Percentiles rank a stretch among this genome's conserved stretches.
These are phyloP conservation scores for Echiichthys vipera DNA, from an alignment of 2,797 vertebrate species.

Conservation along the genomic window DNA sequence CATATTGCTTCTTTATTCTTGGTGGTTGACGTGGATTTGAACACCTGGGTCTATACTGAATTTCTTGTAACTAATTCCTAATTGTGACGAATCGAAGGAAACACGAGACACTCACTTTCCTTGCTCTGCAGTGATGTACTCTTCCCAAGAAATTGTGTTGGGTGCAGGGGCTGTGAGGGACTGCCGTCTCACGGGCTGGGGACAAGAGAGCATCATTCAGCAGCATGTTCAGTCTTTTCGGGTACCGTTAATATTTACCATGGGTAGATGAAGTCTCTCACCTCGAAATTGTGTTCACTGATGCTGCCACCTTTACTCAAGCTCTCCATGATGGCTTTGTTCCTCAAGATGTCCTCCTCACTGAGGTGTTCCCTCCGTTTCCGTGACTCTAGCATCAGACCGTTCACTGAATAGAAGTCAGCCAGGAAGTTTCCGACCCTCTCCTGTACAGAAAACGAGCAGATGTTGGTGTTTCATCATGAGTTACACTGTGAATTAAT, in stretches of 20 bases:
- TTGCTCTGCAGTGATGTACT: conserved; percentile 94
- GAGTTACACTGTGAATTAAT: neutral
- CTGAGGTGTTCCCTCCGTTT: conserved; percentile 96
- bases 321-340: conserved; percentile 98
- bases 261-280: conserved; percentile 49
- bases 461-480: neutral
- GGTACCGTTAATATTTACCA: neutral
- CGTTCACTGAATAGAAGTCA: conserved; percentile 95
- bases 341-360: conserved; percentile 95
- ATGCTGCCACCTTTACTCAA: conserved; percentile 94
- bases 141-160: conserved; percentile 96
- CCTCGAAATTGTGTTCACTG: conserved; percentile 95
- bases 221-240: neutral
- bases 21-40: conserved; percentile 7
- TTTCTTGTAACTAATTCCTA: conserved; percentile 15
- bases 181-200: conserved; percentile 91
- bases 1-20: conserved; percentile 13
- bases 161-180: conserved; percentile 91
- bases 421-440: conserved; percentile 95
- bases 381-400: conserved; percentile 93
- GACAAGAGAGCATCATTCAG: conserved; percentile 13
- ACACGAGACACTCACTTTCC: conserved; percentile 87
- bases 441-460: conserved; percentile 81
- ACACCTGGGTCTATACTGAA: neutral
- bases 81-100: conserved; percentile 11